Evolutionary conservation across 2,797 vertebrate species (phyloP).

Genomic region (Brachyalestes nurse): DNA sequence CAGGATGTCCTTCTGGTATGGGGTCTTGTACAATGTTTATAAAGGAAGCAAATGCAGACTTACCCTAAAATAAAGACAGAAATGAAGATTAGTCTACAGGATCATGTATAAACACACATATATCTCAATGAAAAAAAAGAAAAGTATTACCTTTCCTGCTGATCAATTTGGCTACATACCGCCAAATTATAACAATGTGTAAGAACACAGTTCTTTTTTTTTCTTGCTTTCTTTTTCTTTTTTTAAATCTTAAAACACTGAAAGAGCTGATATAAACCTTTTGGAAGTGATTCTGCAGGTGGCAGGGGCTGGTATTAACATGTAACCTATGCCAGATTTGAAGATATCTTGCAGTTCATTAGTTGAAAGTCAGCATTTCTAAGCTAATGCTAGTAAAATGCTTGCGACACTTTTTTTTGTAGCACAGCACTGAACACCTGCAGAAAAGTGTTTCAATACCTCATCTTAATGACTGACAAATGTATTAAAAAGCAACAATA

Average conservation of each 20-base stretch:
- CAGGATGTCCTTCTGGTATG: constrained; percentile 16
- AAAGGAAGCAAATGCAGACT: constrained; percentile 49
- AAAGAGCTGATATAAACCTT: constrained; percentile 6
- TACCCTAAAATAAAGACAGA: constrained; percentile 64
- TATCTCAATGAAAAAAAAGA: constrained; percentile 38
- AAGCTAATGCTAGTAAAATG: neutral
- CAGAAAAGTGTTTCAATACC: constrained; percentile 1
- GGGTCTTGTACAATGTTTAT: constrained; percentile 15
- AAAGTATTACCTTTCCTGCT: constrained; percentile 62
- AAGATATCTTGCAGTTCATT: neutral
- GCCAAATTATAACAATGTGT: constrained; percentile 41
- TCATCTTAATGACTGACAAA: constrained; percentile 14
- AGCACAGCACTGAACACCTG: neutral
- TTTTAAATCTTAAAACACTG: neutral
- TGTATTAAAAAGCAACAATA: constrained; percentile 6
- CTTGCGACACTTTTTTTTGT: neutral
- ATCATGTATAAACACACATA: constrained; percentile 18
- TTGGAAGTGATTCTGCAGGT: constrained; percentile 12
- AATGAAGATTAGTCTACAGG: constrained; percentile 15
- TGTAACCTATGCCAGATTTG: neutral
- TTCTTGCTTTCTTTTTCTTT: too few relatives aligned
- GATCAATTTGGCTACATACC: constrained; percentile 49
- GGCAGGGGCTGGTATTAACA: neutral
- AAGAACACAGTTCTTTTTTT: neutral
- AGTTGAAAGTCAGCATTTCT: constrained; percentile 13